Evolutionary conservation across 2,113 vertebrate genomes (phyloP).

Genomic region (Laterallus jamaicensis): DNA sequence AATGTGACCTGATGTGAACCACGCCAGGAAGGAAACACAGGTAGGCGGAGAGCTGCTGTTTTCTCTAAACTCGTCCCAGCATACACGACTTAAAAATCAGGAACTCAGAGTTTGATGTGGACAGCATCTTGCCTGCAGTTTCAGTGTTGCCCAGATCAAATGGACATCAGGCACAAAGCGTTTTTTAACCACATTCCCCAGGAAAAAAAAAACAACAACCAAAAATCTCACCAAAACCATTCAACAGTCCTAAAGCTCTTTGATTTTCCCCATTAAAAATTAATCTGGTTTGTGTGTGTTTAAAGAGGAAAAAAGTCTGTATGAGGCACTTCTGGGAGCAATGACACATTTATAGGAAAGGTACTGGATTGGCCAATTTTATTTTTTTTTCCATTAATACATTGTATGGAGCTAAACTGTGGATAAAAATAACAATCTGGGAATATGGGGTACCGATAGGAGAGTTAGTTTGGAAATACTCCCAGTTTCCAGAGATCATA

Average conservation of each 20-base stretch:
- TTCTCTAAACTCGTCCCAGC: background rate
- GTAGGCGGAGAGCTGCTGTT: fast-evolving
- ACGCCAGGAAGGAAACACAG: background rate
- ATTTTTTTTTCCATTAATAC: background rate
- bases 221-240: background rate
- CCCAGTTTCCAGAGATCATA: background rate
- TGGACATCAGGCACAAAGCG: background rate
- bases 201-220: background rate
- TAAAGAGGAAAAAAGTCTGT: background rate
- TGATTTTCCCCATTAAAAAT: background rate
- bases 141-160: background rate
- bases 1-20: background rate
- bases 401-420: background rate
- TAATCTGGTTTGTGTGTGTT: background rate
- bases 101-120: background rate
- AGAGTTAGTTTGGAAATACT: background rate
- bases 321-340: background rate
- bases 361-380: background rate
- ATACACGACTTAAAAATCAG: background rate
- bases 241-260: background rate
- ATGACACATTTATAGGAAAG: background rate
- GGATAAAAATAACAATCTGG: slow-evolving; percentile 6
- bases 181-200: background rate
- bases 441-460: background rate
- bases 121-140: background rate